Evolutionary conservation across 2,113 vertebrate species (phyloP).

Genomic region (Perca flavescens): DNA sequence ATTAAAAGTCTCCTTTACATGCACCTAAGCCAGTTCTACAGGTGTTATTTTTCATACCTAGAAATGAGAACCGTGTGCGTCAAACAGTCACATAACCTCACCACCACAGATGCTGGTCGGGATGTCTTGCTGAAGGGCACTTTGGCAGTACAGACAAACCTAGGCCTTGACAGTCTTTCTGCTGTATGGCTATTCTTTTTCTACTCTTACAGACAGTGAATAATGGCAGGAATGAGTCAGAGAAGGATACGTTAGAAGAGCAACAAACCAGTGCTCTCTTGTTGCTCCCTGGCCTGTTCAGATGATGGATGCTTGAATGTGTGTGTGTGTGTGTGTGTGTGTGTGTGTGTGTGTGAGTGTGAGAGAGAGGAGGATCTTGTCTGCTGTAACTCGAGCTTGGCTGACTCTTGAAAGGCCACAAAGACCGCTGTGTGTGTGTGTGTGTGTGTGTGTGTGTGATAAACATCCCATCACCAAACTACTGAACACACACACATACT

Average conservation of each 20-base stretch:
- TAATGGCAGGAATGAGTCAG: conserved; percentile 57
- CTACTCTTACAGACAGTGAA: neutral
- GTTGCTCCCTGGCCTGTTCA: conserved; percentile 45
- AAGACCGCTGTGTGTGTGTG: conserved; percentile 54
- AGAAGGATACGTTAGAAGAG: conserved; percentile 30
- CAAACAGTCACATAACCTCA: neutral
- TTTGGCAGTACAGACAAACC: neutral
- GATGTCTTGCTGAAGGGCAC: conserved; percentile 9
- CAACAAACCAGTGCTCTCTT: conserved; percentile 39
- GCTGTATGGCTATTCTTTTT: neutral
- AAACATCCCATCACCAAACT: conserved; percentile 21
- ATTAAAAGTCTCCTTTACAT: neutral
- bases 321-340: neutral
- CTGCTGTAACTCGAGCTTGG: conserved; percentile 70
- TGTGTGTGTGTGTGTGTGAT: conserved; percentile 37
- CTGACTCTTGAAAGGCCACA: conserved; percentile 68
- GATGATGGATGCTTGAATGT: conserved; percentile 56
- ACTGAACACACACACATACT: neutral
- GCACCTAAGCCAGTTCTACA: neutral
- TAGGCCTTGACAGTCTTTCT: conserved; percentile 12
- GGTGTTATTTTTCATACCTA: neutral
- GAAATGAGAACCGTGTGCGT: neutral
- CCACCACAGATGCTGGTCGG: neutral
- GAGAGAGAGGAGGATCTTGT: conserved; percentile 50
- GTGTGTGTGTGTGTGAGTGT: neutral